Percentiles rank a stretch among this genome's conserved stretches.
phyloP scores from a whole-genome alignment of 2,797 vertebrate genomes.

The Sebastes oblongus region DNA sequence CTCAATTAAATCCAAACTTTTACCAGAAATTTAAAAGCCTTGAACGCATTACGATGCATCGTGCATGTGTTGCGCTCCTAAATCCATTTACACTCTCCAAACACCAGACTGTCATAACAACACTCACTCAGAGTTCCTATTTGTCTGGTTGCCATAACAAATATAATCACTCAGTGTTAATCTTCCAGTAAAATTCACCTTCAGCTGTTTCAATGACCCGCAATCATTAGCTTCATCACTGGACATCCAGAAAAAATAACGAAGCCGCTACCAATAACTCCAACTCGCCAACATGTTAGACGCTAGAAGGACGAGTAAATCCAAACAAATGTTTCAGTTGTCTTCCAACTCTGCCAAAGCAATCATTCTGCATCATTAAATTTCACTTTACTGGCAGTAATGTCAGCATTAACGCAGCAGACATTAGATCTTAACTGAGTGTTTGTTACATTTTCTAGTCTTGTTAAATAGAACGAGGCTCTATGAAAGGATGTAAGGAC shows the following conservation, averaged over 20 bases:
- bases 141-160: conserved; percentile 35
- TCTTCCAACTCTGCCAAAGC: conserved; percentile 48
- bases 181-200: conserved; percentile 57
- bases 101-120: conserved; percentile 29
- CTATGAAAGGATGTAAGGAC: background rate
- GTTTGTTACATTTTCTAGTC: conserved; percentile 11
- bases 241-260: conserved; percentile 21
- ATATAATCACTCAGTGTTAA: conserved; percentile 45
- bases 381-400: conserved; percentile 43
- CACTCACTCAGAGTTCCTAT: background rate
- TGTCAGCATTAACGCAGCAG: conserved; percentile 34
- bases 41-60: background rate
- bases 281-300: conserved; percentile 14
- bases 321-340: conserved; percentile 55
- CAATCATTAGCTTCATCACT: conserved; percentile 56
- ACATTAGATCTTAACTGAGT: conserved; percentile 20
- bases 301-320: conserved; percentile 26
- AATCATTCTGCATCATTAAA: conserved; percentile 66
- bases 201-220: conserved; percentile 42
- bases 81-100: conserved; percentile 18
- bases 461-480: conserved; percentile 16
- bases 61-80: background rate
- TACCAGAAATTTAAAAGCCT: background rate
- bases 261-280: conserved; percentile 18
- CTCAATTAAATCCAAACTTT: background rate